phyloP scores from a whole-genome alignment of 2,113 vertebrate genomes.

The Notechis scutatus region DNA sequence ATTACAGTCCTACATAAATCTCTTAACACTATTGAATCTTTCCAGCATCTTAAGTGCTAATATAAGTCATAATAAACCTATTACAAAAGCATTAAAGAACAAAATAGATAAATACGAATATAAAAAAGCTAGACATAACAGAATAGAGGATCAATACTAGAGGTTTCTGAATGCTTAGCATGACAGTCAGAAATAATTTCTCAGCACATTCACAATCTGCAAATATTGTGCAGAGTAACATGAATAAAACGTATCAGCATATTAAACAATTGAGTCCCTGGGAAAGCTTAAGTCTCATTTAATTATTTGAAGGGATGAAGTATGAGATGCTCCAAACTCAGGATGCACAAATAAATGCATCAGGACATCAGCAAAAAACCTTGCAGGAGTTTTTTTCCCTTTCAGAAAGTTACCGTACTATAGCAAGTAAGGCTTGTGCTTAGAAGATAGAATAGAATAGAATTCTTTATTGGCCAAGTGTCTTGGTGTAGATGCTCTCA shows the following conservation, averaged over 20 bases:
- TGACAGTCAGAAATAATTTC: background rate
- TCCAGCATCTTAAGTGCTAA: background rate
- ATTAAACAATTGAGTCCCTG: background rate
- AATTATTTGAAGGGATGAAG: background rate
- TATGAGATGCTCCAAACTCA: background rate
- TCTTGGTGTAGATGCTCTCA: too few relatives aligned
- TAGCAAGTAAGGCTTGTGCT: background rate
- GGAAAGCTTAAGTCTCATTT: background rate
- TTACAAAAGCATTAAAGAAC: background rate
- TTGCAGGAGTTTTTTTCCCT: background rate
- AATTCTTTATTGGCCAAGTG: too few relatives aligned
- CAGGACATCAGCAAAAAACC: background rate
- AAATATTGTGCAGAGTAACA: background rate
- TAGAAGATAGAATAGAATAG: background rate
- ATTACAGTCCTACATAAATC: background rate
- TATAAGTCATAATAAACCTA: background rate
- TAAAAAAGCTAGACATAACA: background rate
- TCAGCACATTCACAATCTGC: background rate
- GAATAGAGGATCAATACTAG: background rate
- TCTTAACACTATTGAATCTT: background rate
- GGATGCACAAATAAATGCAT: background rate
- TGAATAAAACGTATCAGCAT: background rate
- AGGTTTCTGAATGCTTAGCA: background rate
- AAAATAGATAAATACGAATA: background rate
- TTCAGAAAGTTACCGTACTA: background rate